Base-by-base conservation (phyloP, 1,140 invertebrate genomes). In the Drosophila albomicans region DNA sequence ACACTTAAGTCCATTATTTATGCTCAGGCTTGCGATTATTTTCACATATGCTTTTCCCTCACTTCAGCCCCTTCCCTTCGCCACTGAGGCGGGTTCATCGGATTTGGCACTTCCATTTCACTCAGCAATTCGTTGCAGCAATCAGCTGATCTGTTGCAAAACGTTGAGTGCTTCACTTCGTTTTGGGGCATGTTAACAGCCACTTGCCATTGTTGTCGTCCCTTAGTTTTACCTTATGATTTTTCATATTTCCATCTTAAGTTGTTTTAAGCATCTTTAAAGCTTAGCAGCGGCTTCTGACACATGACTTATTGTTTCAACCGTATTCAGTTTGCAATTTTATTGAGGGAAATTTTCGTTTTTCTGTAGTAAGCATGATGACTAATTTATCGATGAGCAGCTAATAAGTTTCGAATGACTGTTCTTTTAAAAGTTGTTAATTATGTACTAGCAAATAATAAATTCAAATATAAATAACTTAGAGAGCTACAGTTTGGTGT, bases 1-100 rank as follows among this genome's bases (percentile, higher is more conserved):
- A 89, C 85, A 89, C 78, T 89, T 79, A 79, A 89, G 81, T 85
- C 86, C 85, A 89, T 89, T 89, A 89, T 85, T 89, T 89, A 89
- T 89, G 85, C 81, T 69, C 86, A 65, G 78, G 75, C 75, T 90
- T 81, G 86, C 86, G 86, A 89, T 90, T 89, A 89, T 89, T 89
- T 89, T 69, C 85, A 80, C 85, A 89, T 85, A 58, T 72, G 68
- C 68, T 49, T 10, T 45, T 16, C 51, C 20, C 20, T 25, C 51
- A 5, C 13, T 15, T 1, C 13, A 35, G 10, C 5, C 48, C 46
- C 62, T 7, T 20, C 8, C 11, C 43, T 67, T 10, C 28, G 4
- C 20, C 25, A 2, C 16, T 30, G 1, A 16, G 7, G 4, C 41
- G n/a, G 15, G 63, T 49, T 69, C 70, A 77, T 43, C 72, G 63